Percentiles rank a stretch among this genome's conserved stretches.
Conservation (phyloP, 2,113 vertebrate genomes). For the Pyxicephalus adspersus region DNA sequence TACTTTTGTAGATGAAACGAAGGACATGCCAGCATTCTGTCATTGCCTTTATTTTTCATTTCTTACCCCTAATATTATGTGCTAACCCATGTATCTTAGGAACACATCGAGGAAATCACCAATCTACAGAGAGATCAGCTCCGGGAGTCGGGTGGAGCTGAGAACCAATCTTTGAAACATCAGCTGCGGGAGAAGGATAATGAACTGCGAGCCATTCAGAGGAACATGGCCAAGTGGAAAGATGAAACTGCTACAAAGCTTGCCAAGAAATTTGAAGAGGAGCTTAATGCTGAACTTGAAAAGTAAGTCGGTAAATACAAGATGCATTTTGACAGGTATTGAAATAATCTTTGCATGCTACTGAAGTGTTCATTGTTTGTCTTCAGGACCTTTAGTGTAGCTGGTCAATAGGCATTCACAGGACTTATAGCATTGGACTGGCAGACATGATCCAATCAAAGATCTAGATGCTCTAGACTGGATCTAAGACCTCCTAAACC, state of each 20-base stretch:
- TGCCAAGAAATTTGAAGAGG: conserved; percentile 70
- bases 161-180: conserved; percentile 61
- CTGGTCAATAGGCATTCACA: too few relatives aligned
- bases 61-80: neutral
- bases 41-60: neutral
- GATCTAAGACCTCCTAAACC: too few relatives aligned
- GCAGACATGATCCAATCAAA: too few relatives aligned
- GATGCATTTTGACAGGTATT: neutral
- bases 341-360: neutral
- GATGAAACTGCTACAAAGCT: conserved; percentile 70
- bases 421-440: too few relatives aligned
- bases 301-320: conserved; percentile 61
- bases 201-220: conserved; percentile 71
- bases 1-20: neutral
- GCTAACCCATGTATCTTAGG: conserved; percentile 63
- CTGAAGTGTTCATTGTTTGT: neutral
- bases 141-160: conserved; percentile 54
- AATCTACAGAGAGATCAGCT: conserved; percentile 61
- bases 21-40: neutral
- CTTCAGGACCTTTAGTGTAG: too few relatives aligned
- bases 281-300: conserved; percentile 71
- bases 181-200: conserved; percentile 71
- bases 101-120: conserved; percentile 76
- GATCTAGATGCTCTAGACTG: too few relatives aligned
- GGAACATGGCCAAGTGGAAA: conserved; percentile 72